These are phyloP conservation scores for Spinus pinus DNA, from an alignment of 2,797 vertebrate genomes.

Conservation along the genomic window DNA sequence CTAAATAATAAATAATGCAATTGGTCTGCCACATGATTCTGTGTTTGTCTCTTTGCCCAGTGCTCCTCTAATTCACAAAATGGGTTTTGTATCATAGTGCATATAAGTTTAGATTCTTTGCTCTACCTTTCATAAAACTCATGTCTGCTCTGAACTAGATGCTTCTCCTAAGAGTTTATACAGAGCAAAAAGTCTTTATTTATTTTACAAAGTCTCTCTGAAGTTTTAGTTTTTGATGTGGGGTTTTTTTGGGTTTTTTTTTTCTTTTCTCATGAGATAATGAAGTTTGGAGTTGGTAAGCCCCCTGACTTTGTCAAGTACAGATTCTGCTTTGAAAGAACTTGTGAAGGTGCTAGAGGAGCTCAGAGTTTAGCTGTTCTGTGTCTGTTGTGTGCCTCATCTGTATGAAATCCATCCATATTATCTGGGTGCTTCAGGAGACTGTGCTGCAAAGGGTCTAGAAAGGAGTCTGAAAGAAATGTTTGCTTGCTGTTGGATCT, in stretches of 20 bases:
- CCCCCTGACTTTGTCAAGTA: neutral
- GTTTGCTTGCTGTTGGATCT: neutral
- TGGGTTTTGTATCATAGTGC: neutral
- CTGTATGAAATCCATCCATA: neutral
- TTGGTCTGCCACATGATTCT: neutral
- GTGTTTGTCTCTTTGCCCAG: neutral
- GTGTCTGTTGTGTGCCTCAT: neutral
- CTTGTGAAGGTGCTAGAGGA: neutral
- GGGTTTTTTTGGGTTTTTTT: rapidly evolving
- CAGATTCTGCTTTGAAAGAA: neutral
- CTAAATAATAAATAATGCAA: slow-evolving; percentile 52
- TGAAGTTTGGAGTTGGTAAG: neutral
- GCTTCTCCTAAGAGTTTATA: neutral
- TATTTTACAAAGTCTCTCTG: neutral
- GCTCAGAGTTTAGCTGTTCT: neutral
- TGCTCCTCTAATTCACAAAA: neutral
- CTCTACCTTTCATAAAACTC: neutral
- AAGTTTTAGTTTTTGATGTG: neutral
- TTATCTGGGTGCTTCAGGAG: neutral
- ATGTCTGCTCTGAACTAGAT: neutral
- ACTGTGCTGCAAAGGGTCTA: neutral
- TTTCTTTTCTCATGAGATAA: neutral
- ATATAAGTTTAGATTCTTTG: neutral
- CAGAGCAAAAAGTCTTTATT: neutral
- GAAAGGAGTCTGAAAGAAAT: neutral